Evolutionary conservation across 2,797 vertebrate species (phyloP).

Genomic region (Myiothlypis coronata): DNA sequence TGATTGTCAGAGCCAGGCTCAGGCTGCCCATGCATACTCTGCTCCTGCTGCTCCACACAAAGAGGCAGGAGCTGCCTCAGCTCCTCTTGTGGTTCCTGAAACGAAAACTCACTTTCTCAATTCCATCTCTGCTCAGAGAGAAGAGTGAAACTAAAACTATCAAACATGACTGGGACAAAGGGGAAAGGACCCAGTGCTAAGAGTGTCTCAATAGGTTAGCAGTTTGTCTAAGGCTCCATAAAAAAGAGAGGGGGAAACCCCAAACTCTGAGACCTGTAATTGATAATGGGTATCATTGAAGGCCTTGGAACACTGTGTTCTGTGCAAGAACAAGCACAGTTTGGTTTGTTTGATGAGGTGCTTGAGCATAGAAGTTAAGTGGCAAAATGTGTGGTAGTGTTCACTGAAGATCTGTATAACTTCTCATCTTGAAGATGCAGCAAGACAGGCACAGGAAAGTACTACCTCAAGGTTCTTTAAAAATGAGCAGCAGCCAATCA

Average conservation of each 20-base stretch:
- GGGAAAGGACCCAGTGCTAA: neutral
- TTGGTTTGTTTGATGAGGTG: neutral
- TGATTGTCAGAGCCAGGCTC: neutral
- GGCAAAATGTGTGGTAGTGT: neutral
- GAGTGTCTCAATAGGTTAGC: neutral
- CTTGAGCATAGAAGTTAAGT: neutral
- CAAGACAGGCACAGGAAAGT: neutral
- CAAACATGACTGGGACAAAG: neutral
- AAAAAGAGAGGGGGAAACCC: neutral
- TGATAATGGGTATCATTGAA: neutral
- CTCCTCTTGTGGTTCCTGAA: neutral
- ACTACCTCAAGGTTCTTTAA: neutral
- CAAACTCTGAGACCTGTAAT: neutral
- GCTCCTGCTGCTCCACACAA: neutral
- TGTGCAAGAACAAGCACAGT: neutral
- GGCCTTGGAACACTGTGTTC: neutral
- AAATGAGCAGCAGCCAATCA: neutral
- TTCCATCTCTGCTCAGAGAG: neutral
- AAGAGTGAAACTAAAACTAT: neutral
- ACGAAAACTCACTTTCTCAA: neutral
- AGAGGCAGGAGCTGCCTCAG: neutral
- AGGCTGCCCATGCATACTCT: accelerated
- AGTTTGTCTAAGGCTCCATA: neutral
- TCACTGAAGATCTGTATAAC: neutral
- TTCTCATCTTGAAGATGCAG: neutral